Base-by-base conservation (phyloP, 2,113 vertebrate species). In the Notarius quadriscutis region DNA sequence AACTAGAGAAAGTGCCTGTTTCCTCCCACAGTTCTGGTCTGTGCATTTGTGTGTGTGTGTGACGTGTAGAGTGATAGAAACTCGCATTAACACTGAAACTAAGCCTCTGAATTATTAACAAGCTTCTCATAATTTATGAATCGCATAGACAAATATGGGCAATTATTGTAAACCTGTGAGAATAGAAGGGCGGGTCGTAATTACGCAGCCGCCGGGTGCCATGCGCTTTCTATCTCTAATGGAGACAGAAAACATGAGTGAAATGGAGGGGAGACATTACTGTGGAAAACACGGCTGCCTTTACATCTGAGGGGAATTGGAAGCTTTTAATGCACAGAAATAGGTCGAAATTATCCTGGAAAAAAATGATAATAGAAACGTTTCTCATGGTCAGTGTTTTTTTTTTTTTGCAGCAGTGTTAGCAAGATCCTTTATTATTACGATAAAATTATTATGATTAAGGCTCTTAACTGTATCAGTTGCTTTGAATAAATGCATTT, bases 81-180 rank as follows among this genome's bases (percentile, higher is more conserved):
- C 93, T 93, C 93, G 92, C 93, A 94, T 94, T 94, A 94, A 93
- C 90, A 89, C 92, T 85, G 91, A 90, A 89, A 92, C 93, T 89
- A 87, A 84, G 53, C 62, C 10, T 50, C 92, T 95, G 91, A 93
- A 96, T 95, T 92, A 95, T 94, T 93, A 91, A 95, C 91, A 22
- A 83, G 58, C 60, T 88, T 91, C 94, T 91, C 90, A 94, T 94
- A 93, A 95, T 95, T 93, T 92, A 95, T 94, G 87, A 87, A 91
- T 91, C 88, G 92, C 92, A 93, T 94, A 94, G 91, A 94, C 91
- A 95, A 94, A 95, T 94, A 94, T 92, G 89, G 92, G 89, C 92
- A 92, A 93, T 94, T 93, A 92, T 89, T 87, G 81, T 84, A 89
- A 93, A 92, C 84, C 86, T 83, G 86, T 58, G 86, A 89, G 90